phyloP scores from a whole-genome alignment of 2,113 vertebrate species.

The Tiliqua scincoides region DNA sequence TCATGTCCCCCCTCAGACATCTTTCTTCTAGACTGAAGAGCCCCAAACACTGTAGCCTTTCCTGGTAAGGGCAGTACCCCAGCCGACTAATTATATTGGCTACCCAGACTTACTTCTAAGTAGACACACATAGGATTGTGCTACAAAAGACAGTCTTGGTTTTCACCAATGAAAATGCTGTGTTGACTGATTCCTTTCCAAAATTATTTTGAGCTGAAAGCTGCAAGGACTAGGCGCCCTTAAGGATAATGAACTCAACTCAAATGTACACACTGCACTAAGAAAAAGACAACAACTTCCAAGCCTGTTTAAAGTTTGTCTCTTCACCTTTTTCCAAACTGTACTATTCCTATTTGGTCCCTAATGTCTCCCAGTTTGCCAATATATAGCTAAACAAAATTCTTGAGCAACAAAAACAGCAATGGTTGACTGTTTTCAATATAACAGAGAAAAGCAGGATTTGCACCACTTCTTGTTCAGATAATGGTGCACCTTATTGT shows the following conservation, averaged over 20 bases:
- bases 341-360: neutral
- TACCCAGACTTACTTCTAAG: too few species aligned
- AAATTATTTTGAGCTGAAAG: neutral
- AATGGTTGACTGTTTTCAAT: fast-evolving
- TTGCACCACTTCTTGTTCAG: neutral
- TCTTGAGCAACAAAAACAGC: neutral
- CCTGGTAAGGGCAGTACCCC: too few species aligned
- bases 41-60: too few species aligned
- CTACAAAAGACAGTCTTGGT: neutral
- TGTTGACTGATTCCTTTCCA: neutral
- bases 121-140: too few species aligned
- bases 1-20: too few species aligned
- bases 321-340: neutral
- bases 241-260: neutral
- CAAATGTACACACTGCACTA: fast-evolving
- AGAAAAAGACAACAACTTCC: neutral
- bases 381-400: neutral
- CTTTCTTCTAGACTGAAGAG: too few species aligned
- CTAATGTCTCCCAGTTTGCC: neutral
- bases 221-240: fast-evolving
- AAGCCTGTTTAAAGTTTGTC: neutral
- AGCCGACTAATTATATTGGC: too few species aligned
- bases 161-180: neutral
- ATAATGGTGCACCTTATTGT: neutral
- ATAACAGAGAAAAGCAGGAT: neutral